A percentile compares a stretch with the other conserved stretches of the same genome.
phyloP scores from a whole-genome alignment of 37 sponge, comb jelly and placozoan species.

The Ianthella basta region DNA sequence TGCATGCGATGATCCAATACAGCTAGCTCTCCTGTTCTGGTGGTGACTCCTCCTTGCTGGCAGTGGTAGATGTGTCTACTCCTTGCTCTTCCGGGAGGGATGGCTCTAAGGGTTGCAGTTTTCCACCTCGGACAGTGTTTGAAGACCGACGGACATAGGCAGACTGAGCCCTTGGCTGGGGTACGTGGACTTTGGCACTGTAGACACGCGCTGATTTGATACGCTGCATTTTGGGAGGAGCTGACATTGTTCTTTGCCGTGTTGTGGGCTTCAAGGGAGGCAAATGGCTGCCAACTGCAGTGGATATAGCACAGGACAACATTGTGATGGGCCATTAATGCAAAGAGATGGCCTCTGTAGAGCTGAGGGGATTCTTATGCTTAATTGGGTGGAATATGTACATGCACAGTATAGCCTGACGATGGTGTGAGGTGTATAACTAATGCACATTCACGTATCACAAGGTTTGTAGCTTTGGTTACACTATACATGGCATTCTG shows the following conservation, averaged over 20 bases:
- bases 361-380: too few relatives aligned
- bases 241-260: conserved; percentile 9
- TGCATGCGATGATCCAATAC: neutral
- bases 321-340: neutral
- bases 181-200: conserved; percentile 29
- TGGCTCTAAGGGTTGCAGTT: neutral
- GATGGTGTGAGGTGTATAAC: too few relatives aligned
- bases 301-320: neutral
- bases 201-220: conserved; percentile 9
- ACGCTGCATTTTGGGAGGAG: conserved; percentile 20
- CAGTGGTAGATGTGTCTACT: neutral
- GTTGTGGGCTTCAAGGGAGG: conserved; percentile 13
- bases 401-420: too few relatives aligned
- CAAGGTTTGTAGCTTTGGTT: too few relatives aligned
- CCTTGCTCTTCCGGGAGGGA: neutral
- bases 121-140: neutral
- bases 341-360: too few relatives aligned
- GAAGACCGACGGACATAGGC: neutral
- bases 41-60: neutral
- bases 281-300: neutral
- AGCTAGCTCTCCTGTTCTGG: too few relatives aligned
- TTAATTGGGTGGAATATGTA: too few relatives aligned
- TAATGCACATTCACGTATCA: too few relatives aligned
- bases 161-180: neutral
- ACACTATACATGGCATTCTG: neutral